Conservation (phyloP, 2,888 invertebrate species). For the Diabrotica balteata region DNA sequence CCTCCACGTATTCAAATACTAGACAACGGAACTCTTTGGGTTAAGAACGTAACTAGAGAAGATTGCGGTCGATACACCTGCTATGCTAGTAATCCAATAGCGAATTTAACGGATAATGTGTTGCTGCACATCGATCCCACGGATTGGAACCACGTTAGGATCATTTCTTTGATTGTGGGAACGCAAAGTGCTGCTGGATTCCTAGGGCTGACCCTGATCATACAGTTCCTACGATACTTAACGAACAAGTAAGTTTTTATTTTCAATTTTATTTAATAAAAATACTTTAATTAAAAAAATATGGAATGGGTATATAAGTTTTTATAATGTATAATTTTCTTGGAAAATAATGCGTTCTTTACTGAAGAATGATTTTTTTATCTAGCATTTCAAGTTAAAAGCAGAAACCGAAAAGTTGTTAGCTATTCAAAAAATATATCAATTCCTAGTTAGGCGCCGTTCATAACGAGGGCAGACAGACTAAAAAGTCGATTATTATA, state of each 20-base stretch:
- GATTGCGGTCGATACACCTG: constrained; percentile 89
- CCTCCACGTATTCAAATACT: constrained; percentile 71
- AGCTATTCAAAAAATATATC: no score
- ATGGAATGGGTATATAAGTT: no score
- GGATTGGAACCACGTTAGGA: constrained; percentile 82
- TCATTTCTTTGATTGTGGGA: constrained; percentile 84
- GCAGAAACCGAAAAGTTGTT: no score
- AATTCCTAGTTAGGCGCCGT: no score
- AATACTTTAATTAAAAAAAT: no score
- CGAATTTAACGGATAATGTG: constrained; percentile 78
- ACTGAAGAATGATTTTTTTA: no score
- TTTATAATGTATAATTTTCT: no score
- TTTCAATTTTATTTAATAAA: neutral
- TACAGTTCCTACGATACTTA: constrained; percentile 77
- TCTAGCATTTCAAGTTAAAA: no score
- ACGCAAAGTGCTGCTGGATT: constrained; percentile 80
- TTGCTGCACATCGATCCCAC: constrained; percentile 84
- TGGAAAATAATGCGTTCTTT: no score
- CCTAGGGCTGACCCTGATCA: constrained; percentile 78
- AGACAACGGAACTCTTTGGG: constrained; percentile 60
- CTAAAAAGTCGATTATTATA: no score
- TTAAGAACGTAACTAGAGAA: constrained; percentile 68
- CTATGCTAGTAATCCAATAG: constrained; percentile 83
- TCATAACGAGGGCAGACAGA: no score
- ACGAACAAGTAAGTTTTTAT: constrained; percentile 70